Evolutionary conservation across 2,113 vertebrate genomes (phyloP), one percentile per base, ranked within the genome.

Genomic region (Sterna hirundo): DNA sequence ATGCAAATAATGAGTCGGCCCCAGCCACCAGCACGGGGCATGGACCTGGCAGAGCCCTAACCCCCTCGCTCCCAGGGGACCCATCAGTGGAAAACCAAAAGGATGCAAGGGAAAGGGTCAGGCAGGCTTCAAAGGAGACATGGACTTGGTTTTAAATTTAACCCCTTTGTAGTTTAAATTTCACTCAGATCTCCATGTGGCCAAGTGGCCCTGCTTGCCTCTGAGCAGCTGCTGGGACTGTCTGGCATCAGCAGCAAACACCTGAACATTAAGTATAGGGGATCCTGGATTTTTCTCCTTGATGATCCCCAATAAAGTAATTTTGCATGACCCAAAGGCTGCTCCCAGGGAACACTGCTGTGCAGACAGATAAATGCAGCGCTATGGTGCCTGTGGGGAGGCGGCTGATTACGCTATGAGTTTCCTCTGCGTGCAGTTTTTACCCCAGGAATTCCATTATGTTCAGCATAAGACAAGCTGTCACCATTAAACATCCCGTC

Each of bases 101-200:
- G 83, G 83, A 49, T 46, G n/a, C 3, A 86, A 92, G 68, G 81
- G 85, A 85, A 93, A 44, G 46, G 86, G 86, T 91, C 66, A 15
- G 87, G 70, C 86, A 18, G 9, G 71, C 91, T 88, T 83, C 78
- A 66, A 90, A 97, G 96, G 86, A 97, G 94, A 96, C 76, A 4
- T 49, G 26, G 93, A 44, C 85, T 93, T 96, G 92, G 93, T 95
- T 94, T 71, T 78, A 92, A 96, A 95, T 95, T 89, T 93, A 94
- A 89, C 61, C 88, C 79, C 32, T 92, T 66, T 76, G 47, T 83
- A 75, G 93, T 71, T 98, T 92, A 91, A 86, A 71, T 96, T 93
- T 96, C 95, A 87, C 46, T 8, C 60, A 76, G 68, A 76, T 68
- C 82, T 71, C 90, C 86, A 86, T 42, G 80, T 94, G 96, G 90